These are phyloP conservation scores for Pangasius larnaudii DNA, from an alignment of 2,797 vertebrate species.

Conservation along the genomic window DNA sequence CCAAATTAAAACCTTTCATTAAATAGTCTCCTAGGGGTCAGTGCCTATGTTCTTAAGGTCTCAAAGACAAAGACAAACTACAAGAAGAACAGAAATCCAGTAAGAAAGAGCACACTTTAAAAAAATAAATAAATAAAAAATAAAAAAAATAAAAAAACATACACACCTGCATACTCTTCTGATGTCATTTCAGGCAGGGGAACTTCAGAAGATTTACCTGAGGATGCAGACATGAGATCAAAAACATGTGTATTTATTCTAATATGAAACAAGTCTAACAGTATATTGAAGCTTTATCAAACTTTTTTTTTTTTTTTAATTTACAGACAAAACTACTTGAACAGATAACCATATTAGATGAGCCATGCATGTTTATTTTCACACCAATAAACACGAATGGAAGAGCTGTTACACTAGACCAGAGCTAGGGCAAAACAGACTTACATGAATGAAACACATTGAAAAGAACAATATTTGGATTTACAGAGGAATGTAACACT, in stretches of 20 bases:
- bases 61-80: background rate
- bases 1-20: background rate
- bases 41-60: background rate
- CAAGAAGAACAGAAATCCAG: background rate
- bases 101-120: too few relatives aligned
- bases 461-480: background rate
- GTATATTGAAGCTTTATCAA: background rate
- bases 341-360: background rate
- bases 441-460: background rate
- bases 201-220: conserved; percentile 26
- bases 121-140: too few relatives aligned
- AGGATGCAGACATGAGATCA: background rate
- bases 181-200: conserved; percentile 49
- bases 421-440: background rate
- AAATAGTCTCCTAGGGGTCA: background rate
- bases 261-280: background rate
- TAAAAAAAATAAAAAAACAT: background rate
- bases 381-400: background rate
- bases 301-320: background rate
- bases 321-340: background rate
- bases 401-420: background rate
- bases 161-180: conserved; percentile 59
- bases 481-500: background rate
- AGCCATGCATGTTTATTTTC: background rate
- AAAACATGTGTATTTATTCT: background rate